phyloP scores from a whole-genome alignment of 1,140 invertebrate species.

The Drosophila seguyi region DNA sequence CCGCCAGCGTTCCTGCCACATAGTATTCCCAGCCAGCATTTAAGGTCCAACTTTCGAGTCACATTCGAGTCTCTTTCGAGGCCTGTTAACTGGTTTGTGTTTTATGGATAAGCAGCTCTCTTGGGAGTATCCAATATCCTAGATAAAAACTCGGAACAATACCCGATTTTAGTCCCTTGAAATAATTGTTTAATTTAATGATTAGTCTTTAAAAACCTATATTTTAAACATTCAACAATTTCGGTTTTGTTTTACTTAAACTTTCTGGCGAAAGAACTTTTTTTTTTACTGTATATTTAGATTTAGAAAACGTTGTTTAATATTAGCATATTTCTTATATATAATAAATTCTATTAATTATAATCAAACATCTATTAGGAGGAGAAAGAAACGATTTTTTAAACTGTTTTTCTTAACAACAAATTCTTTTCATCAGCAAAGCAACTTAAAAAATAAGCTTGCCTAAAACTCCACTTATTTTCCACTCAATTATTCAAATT shows the following conservation, averaged over 20 bases:
- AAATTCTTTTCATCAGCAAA: neutral
- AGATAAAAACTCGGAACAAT: neutral
- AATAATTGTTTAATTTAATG: neutral
- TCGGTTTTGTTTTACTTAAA: constrained; percentile 5
- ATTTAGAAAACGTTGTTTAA: neutral
- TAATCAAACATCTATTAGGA: neutral
- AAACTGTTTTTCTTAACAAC: too few relatives aligned
- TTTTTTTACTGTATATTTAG: neutral
- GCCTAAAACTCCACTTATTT: too few relatives aligned
- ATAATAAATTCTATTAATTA: neutral
- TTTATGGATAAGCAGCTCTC: neutral
- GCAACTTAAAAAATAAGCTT: neutral
- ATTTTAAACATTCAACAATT: neutral
- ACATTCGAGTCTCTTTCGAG: neutral
- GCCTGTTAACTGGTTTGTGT: neutral
- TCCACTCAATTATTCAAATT: too few relatives aligned
- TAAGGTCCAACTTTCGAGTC: neutral
- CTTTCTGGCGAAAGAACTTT: neutral
- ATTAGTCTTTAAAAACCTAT: neutral
- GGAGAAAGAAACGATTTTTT: too few relatives aligned
- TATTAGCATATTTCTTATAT: neutral
- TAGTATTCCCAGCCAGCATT: constrained; percentile 55
- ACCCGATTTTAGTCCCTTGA: neutral
- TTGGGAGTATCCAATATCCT: neutral
- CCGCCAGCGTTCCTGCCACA: constrained; percentile 42